These are phyloP conservation scores for Uropetala carovei DNA, from an alignment of 2,888 invertebrate genomes.

Conservation along the genomic window DNA sequence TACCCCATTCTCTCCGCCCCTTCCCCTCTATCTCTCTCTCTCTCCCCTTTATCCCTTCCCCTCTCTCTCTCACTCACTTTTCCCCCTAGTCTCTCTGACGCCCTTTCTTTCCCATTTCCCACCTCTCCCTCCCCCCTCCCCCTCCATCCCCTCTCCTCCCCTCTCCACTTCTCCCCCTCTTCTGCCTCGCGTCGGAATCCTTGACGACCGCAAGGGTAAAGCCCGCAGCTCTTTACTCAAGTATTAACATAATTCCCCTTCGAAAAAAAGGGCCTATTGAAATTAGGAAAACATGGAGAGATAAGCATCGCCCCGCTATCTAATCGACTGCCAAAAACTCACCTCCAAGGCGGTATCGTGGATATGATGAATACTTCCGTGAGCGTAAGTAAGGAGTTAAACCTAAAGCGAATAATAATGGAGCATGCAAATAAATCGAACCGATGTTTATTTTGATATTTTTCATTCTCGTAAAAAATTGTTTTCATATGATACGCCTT, in stretches of 20 bases:
- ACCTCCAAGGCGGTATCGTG: too few relatives aligned
- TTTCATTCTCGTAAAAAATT: too few relatives aligned
- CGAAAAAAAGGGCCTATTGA: neutral
- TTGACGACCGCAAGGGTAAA: conserved; percentile 4
- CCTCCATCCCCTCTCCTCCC: neutral
- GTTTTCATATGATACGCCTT: too few relatives aligned
- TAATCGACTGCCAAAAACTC: too few relatives aligned
- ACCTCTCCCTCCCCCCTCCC: neutral
- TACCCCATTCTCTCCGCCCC: neutral
- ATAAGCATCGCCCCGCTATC: too few relatives aligned
- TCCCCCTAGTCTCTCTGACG: neutral
- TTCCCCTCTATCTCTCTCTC: neutral
- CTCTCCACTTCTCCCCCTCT: neutral
- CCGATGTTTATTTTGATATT: too few relatives aligned
- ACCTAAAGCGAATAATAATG: too few relatives aligned
- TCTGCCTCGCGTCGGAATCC: neutral
- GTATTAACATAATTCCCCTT: neutral
- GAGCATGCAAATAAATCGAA: too few relatives aligned
- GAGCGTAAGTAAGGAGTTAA: too few relatives aligned
- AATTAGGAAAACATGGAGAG: too few relatives aligned
- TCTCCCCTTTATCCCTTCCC: neutral
- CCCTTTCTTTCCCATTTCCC: neutral
- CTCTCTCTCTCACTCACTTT: neutral
- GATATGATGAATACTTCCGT: too few relatives aligned
- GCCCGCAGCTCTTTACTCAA: neutral